These are phyloP conservation scores for Bradypus variegatus DNA, from an alignment of 2,797 vertebrate species.

Conservation along the genomic window DNA sequence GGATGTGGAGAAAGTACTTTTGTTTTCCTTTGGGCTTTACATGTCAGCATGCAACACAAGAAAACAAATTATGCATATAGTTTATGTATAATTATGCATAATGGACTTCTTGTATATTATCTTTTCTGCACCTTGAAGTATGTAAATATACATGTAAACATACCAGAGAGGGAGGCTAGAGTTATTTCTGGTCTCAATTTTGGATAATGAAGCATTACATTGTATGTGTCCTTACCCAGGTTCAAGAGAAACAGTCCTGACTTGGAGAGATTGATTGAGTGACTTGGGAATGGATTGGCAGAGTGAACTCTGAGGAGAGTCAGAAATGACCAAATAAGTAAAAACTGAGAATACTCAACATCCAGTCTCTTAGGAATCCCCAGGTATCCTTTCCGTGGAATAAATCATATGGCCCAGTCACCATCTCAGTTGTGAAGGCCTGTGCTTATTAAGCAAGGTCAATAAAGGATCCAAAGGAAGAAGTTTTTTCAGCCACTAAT, in stretches of 20 bases:
- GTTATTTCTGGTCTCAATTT: not conserved
- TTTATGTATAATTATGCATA: not conserved
- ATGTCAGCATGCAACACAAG: not conserved
- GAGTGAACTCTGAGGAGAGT: not conserved
- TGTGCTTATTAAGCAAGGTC: not conserved
- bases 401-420: not conserved
- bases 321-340: not conserved
- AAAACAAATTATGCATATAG: not conserved
- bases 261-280: not conserved
- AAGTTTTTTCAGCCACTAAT: not conserved
- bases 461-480: not conserved
- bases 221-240: not conserved
- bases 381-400: not conserved
- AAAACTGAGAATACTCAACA: not conserved
- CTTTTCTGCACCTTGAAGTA: not conserved
- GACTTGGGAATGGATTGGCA: not conserved
- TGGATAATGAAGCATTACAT: not conserved
- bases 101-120: not conserved
- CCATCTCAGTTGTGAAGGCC: not conserved
- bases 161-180: not conserved
- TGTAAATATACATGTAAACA: not conserved
- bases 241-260: not conserved
- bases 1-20: not conserved
- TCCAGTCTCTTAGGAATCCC: not conserved
- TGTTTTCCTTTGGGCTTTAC: not conserved